Conservation (phyloP, 2,113 vertebrate species). For the Mesoclemmys tuberculata region DNA sequence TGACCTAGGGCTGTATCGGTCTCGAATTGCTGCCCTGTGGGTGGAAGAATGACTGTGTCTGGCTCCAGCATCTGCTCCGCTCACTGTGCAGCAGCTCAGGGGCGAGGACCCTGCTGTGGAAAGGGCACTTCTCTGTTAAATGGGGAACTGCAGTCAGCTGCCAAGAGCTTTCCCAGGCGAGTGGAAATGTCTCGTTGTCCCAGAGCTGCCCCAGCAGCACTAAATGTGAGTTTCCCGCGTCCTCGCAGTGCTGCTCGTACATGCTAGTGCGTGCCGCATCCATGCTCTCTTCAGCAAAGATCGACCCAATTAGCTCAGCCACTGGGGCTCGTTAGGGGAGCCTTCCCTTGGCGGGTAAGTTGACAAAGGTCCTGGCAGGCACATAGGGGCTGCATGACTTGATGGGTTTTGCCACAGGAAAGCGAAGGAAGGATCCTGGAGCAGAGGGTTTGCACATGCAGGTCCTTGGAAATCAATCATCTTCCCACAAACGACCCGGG, state of each 20-base stretch:
- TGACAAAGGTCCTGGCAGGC: neutral
- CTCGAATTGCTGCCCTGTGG: neutral
- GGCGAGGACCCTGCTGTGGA: neutral
- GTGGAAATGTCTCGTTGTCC: neutral
- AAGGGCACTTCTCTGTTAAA: neutral
- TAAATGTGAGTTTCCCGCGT: neutral
- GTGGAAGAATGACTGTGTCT: neutral
- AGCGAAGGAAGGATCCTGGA: neutral
- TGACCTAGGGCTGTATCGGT: neutral
- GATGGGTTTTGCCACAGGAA: neutral
- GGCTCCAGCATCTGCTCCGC: neutral
- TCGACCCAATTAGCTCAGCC: neutral
- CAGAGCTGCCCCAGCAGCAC: neutral
- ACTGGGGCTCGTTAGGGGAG: neutral
- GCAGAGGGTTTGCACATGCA: neutral
- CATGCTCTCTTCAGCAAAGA: neutral
- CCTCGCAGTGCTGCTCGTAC: neutral
- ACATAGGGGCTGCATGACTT: neutral
- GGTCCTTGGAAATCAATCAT: neutral
- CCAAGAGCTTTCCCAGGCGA: neutral
- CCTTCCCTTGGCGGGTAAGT: neutral
- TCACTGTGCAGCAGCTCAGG: neutral
- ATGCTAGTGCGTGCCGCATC: neutral
- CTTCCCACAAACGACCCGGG: neutral
- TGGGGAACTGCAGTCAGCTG: neutral